Evolutionary conservation across 2,888 invertebrate species (phyloP).

Genomic region (Acleris holmiana): DNA sequence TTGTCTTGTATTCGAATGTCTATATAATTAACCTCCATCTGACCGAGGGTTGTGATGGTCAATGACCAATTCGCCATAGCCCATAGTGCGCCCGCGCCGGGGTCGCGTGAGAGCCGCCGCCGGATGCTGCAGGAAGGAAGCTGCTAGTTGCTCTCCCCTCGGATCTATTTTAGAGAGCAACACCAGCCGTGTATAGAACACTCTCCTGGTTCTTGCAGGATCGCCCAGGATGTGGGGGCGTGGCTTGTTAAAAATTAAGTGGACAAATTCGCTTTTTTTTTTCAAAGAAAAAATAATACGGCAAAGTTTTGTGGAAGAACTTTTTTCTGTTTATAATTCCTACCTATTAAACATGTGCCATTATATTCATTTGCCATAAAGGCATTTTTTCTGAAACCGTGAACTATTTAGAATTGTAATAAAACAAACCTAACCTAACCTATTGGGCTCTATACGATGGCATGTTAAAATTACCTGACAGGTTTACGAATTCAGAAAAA

Average conservation of each 20-base stretch:
- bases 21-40: not conserved
- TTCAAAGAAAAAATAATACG: not conserved
- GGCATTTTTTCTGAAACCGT: too few species aligned
- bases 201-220: slow-evolving; percentile 46
- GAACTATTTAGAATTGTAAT: too few species aligned
- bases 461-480: too few species aligned
- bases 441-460: too few species aligned
- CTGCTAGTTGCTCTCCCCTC: slow-evolving; percentile 82
- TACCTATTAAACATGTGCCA: too few species aligned
- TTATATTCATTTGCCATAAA: too few species aligned
- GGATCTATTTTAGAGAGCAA: slow-evolving; percentile 80
- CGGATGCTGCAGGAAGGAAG: slow-evolving; percentile 84
- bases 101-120: slow-evolving; percentile 79
- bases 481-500: too few species aligned
- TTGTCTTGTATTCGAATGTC: not conserved
- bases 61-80: slow-evolving; percentile 35
- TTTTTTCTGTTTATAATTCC: too few species aligned
- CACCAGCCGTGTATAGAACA: slow-evolving; percentile 68
- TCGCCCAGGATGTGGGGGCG: slow-evolving; percentile 32
- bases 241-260: slow-evolving; percentile 13
- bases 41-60: slow-evolving; percentile 14
- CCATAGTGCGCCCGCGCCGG: slow-evolving; percentile 50
- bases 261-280: not conserved
- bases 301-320: too few species aligned
- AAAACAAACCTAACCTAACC: too few species aligned